Evolutionary conservation across 2,797 vertebrate genomes (phyloP), one percentile per base, ranked within the genome.

Genomic region (Sebastes aleutianus): DNA sequence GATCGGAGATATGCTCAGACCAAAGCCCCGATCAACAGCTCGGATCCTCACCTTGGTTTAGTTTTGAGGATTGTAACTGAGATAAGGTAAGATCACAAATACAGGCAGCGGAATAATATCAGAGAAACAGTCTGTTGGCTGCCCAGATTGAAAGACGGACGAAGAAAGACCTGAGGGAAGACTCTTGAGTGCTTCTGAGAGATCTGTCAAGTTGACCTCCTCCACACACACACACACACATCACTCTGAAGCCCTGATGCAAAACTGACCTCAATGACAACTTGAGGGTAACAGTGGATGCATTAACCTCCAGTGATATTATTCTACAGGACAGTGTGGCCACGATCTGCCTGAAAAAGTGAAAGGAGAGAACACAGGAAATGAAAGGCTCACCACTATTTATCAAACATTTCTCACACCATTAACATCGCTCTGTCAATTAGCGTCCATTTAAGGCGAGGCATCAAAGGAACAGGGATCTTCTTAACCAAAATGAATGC

Each of bases 351-450:
- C 67, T 26, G 13, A 54, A 83, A 70, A 78, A 67, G 20, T 34
- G 11, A 64, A 12, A 8, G 24, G 36, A 24, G 36, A 61, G 18
- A 65, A 32, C 68, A 29, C 58, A 62, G 59, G 39, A 36, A 22
- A 79, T 32, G 64, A 72, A 73, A 50, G 66, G 26, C 62, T 76
- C 74, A 22, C 78, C 13, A 16, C 80, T 90, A 85, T 89, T 90
- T 88, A 84, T 87, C 39, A 90, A 88, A 83, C 70, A 72, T 88
- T 85, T 82, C 77, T 82, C 75, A 73, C 64, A n/a, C 76, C 83
- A 88, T 92, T 89, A 91, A 69, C 89, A 80, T 75, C 74, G 76
- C 72, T 80, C 75, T 78, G 79, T 88, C 87, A 91, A 89, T 94
- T 93, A 92, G 89, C 1, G 2, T 5, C 76, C 61, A 32, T 85